These are phyloP conservation scores for Eucera pruinosa DNA, from an alignment of 2,888 invertebrate species.

Conservation along the genomic window DNA sequence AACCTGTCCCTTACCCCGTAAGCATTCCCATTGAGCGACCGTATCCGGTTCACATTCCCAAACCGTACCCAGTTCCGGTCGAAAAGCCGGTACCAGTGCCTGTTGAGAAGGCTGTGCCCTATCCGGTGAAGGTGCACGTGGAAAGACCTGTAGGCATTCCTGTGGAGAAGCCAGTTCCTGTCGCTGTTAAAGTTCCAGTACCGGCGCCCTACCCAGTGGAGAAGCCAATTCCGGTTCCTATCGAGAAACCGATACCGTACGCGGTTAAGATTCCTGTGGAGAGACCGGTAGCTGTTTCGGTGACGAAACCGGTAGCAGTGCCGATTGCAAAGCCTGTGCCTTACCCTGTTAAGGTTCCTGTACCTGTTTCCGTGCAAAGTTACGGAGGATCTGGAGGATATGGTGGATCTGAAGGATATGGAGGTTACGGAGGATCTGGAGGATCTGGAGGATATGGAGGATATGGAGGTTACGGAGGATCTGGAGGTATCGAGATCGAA, in stretches of 20 bases:
- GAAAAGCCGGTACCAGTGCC: conserved; percentile 85
- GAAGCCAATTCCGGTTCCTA: conserved; percentile 78
- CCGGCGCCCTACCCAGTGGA: conserved; percentile 80
- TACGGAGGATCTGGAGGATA: conserved; percentile 32
- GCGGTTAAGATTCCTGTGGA: conserved; percentile 87
- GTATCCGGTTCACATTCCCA: conserved; percentile 86
- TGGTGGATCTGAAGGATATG: too few relatives aligned
- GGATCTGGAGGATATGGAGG: too few relatives aligned
- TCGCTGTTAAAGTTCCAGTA: conserved; percentile 87
- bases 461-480: conserved; percentile 44
- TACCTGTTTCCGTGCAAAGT: conserved; percentile 87
- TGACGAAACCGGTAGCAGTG: conserved; percentile 80
- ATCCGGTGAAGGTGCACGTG: conserved; percentile 81
- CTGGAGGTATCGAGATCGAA: too few relatives aligned
- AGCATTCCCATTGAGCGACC: conserved; percentile 90
- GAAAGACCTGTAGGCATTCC: conserved; percentile 90
- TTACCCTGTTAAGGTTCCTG: conserved; percentile 89
- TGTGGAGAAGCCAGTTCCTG: conserved; percentile 92
- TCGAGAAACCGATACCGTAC: conserved; percentile 88
- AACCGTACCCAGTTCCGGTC: conserved; percentile 90
- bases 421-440: conserved; percentile 35
- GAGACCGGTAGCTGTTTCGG: conserved; percentile 79
- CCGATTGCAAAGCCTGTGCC: conserved; percentile 86
- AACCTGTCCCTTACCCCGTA: conserved; percentile 90
- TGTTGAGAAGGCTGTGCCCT: conserved; percentile 86